phyloP scores from a whole-genome alignment of 2,888 invertebrate genomes.

The Perizoma flavofasciatum region DNA sequence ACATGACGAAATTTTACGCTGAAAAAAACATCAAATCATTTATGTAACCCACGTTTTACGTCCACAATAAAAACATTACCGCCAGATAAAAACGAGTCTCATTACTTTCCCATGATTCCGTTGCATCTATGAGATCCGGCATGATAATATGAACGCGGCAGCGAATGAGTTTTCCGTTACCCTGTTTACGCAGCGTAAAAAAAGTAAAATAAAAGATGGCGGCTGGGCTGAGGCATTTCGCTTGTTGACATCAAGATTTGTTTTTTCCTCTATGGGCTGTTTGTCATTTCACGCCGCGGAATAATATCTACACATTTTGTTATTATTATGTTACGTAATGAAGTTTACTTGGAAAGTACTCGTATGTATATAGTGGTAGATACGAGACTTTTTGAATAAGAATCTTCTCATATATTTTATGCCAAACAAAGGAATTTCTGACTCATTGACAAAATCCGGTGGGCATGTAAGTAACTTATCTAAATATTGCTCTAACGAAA shows the following conservation, averaged over 20 bases:
- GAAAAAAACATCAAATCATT: neutral
- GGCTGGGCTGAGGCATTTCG: slow-evolving; percentile 52
- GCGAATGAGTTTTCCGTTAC: slow-evolving; percentile 59
- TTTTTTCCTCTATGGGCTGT: slow-evolving; percentile 57
- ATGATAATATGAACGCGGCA: slow-evolving; percentile 59
- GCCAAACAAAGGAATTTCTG: no score
- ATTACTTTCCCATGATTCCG: slow-evolving; percentile 37
- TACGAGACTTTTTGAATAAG: neutral
- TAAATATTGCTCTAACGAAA: no score
- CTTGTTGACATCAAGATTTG: slow-evolving; percentile 69
- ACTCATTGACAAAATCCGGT: no score
- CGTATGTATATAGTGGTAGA: slow-evolving; percentile 16
- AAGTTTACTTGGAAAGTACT: slow-evolving; percentile 30
- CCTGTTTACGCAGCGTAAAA: slow-evolving; percentile 55
- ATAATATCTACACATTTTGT: slow-evolving; percentile 55
- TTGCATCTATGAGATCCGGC: slow-evolving; percentile 48
- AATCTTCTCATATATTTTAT: no score
- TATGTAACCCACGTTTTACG: slow-evolving; percentile 7
- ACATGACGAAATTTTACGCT: neutral
- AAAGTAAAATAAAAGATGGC: slow-evolving; percentile 54
- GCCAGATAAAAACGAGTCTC: slow-evolving; percentile 29
- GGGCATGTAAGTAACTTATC: no score
- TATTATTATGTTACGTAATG: slow-evolving; percentile 40
- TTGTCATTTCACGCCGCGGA: slow-evolving; percentile 58
- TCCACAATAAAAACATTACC: slow-evolving; percentile 30